Evolutionary conservation across 1,140 invertebrate genomes (phyloP).

Genomic region (Armadillidium nasatum): DNA sequence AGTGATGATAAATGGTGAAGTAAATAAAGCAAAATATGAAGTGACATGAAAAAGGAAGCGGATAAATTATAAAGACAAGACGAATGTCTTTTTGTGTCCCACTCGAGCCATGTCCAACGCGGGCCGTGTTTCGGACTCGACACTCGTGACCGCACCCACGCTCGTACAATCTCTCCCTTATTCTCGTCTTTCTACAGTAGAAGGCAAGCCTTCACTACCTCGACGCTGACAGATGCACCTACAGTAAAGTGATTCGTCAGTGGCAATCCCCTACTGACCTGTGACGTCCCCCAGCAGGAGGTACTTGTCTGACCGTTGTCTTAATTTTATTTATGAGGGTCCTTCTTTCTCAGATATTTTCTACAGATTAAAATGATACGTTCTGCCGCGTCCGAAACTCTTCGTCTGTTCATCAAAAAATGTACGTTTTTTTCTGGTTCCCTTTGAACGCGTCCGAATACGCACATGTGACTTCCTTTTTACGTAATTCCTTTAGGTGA

Average conservation of each 20-base stretch:
- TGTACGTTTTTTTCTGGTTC: no score
- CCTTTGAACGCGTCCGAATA: no score
- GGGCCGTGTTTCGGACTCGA: not conserved
- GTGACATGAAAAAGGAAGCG: not conserved
- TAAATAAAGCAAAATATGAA: not conserved
- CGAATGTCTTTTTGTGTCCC: not conserved
- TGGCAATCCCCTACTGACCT: conserved; percentile 1
- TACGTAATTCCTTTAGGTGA: no score
- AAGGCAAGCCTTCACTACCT: not conserved
- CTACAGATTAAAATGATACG: no score
- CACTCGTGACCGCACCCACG: not conserved
- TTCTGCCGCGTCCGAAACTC: no score
- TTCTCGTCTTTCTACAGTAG: not conserved
- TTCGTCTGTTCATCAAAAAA: no score
- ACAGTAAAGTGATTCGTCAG: conserved; percentile 9
- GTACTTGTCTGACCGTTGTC: not conserved
- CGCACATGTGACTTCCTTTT: no score
- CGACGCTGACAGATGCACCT: conserved; percentile 10
- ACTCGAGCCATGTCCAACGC: not conserved
- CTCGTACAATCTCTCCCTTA: not conserved
- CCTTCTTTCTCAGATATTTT: not conserved
- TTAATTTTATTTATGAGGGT: conserved; percentile 7
- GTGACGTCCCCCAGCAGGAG: not conserved
- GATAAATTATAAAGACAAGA: not conserved
- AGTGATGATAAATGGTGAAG: not conserved